Evolutionary conservation across 2,797 vertebrate species (phyloP).

Genomic region (Sparidentex hasta): DNA sequence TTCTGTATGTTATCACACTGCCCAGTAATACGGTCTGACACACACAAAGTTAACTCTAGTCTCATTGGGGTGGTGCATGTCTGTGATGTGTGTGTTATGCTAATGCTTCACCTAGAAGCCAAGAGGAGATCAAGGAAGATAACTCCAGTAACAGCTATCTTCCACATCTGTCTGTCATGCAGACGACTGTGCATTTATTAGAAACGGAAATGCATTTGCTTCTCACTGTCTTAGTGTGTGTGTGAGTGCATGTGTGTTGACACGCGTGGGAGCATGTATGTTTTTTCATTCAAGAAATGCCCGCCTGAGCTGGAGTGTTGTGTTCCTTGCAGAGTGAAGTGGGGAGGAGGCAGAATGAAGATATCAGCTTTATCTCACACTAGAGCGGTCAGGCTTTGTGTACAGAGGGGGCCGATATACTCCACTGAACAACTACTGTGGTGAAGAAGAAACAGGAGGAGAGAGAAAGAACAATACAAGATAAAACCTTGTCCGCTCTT

Average conservation of each 20-base stretch:
- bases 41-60: background rate
- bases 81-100: slow-evolving; percentile 40
- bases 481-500: slow-evolving; percentile 62
- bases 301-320: slow-evolving; percentile 46
- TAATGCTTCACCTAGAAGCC: slow-evolving; percentile 70
- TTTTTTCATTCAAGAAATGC: slow-evolving; percentile 44
- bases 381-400: slow-evolving; percentile 75
- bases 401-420: slow-evolving; percentile 64
- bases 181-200: slow-evolving; percentile 64
- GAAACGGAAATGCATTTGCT: slow-evolving; percentile 66
- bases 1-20: slow-evolving; percentile 6
- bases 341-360: slow-evolving; percentile 73
- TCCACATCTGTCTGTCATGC: slow-evolving; percentile 63
- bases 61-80: background rate
- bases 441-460: slow-evolving; percentile 46
- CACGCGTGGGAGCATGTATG: slow-evolving; percentile 15
- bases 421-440: slow-evolving; percentile 73
- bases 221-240: slow-evolving; percentile 12
- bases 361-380: slow-evolving; percentile 79
- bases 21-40: slow-evolving; percentile 19
- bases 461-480: slow-evolving; percentile 41
- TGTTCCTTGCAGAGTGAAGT: slow-evolving; percentile 46
- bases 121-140: slow-evolving; percentile 69
- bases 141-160: slow-evolving; percentile 75
- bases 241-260: slow-evolving; percentile 1